Percentiles rank a stretch among this genome's conserved stretches.
Evolutionary conservation across 2,888 invertebrate species (phyloP).

Genomic region (Torymus auratus): DNA sequence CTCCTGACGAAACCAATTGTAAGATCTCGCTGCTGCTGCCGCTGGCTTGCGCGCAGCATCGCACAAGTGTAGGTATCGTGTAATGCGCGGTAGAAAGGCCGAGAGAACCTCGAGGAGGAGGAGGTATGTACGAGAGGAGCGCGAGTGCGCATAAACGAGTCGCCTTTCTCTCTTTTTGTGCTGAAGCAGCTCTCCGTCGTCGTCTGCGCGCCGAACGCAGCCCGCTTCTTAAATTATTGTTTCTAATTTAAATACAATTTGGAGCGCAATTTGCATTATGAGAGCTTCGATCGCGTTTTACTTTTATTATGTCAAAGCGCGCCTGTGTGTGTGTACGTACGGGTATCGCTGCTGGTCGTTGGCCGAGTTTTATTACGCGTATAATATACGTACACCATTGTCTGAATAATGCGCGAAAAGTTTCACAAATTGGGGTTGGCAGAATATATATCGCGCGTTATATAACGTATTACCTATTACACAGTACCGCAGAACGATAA

Average conservation of each 20-base stretch:
- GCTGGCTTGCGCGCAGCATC: constrained; percentile 63
- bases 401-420: too few species aligned
- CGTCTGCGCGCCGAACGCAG: neutral
- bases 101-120: constrained; percentile 39
- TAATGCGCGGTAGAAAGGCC: constrained; percentile 68
- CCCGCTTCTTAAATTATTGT: constrained; percentile 22
- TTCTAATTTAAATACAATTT: constrained; percentile 47
- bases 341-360: too few species aligned
- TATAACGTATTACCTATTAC: constrained; percentile 16
- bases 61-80: constrained; percentile 70
- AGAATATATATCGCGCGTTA: neutral
- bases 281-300: neutral
- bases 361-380: too few species aligned
- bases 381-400: too few species aligned
- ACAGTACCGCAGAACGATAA: neutral
- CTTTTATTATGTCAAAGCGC: neutral
- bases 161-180: constrained; percentile 40
- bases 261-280: neutral
- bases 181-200: neutral
- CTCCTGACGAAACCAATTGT: constrained; percentile 70
- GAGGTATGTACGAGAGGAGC: neutral
- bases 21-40: constrained; percentile 57
- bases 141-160: constrained; percentile 38
- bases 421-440: too few species aligned
- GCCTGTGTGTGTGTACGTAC: too few species aligned